Percentiles rank a stretch among this genome's conserved stretches.
Evolutionary conservation across 1,140 invertebrate species (phyloP).

Genomic region (Pseudomyrmex cubaensis): DNA sequence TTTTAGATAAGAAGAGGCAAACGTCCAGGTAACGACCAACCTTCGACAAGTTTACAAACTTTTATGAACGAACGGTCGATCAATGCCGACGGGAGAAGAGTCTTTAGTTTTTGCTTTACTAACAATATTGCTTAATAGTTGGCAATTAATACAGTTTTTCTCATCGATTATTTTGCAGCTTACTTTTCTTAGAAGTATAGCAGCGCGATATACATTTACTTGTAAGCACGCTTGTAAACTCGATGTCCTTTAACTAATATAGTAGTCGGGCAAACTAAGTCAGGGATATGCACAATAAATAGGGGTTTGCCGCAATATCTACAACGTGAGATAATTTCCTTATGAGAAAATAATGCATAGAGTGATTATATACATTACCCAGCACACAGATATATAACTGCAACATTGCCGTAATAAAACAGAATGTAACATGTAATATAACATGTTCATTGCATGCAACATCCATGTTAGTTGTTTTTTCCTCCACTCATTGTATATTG

Average conservation of each 20-base stretch:
- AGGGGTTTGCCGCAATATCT: slow-evolving; percentile 15
- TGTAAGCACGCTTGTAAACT: not conserved
- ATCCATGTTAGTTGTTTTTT: not conserved
- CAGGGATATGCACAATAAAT: slow-evolving; percentile 46
- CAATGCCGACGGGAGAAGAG: slow-evolving; percentile 13
- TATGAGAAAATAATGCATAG: slow-evolving; percentile 1
- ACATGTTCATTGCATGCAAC: not conserved
- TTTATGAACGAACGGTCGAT: slow-evolving; percentile 23
- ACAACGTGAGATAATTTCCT: slow-evolving; percentile 32
- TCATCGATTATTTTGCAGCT: not conserved
- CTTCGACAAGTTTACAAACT: slow-evolving; percentile 26
- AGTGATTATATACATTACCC: not conserved
- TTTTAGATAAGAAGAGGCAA: slow-evolving; percentile 29
- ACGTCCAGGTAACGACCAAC: slow-evolving; percentile 6
- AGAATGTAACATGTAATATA: not conserved
- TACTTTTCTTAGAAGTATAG: not conserved
- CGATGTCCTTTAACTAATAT: slow-evolving; percentile 6
- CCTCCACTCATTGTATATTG: too few relatives aligned
- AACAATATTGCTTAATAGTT: slow-evolving; percentile 20
- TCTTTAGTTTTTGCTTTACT: not conserved
- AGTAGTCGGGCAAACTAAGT: slow-evolving; percentile 28
- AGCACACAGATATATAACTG: too few relatives aligned
- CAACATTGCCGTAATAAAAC: too few relatives aligned
- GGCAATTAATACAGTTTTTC: not conserved
- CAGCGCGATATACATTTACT: too few relatives aligned